These are phyloP conservation scores for Hypena proboscidalis DNA, from an alignment of 2,888 invertebrate species.

Conservation along the genomic window DNA sequence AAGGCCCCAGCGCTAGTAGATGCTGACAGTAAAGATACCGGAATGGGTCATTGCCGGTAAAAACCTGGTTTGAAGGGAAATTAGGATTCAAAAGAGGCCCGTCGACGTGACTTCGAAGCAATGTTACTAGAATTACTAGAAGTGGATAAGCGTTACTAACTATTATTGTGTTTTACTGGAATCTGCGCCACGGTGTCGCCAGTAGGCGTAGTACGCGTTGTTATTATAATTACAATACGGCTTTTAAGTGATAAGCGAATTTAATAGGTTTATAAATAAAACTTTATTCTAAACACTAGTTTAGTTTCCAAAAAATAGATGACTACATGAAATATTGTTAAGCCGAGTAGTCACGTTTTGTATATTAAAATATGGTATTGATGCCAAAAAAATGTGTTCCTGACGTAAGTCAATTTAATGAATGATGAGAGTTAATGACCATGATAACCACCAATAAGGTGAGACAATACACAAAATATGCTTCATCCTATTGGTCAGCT, in stretches of 20 bases:
- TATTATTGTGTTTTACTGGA: not conserved
- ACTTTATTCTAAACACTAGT: too few species aligned
- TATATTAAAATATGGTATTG: too few species aligned
- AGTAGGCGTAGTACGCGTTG: slow-evolving; percentile 1
- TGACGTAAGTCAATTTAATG: too few species aligned
- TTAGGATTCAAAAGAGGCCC: slow-evolving; percentile 1
- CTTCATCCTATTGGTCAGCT: too few species aligned
- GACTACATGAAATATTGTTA: too few species aligned
- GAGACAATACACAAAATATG: too few species aligned
- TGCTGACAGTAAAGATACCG: not conserved
- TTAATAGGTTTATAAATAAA: not conserved
- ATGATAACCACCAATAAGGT: too few species aligned
- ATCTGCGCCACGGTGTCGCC: not conserved
- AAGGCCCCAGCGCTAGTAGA: not conserved
- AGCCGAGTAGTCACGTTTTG: too few species aligned
- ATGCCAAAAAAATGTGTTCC: too few species aligned
- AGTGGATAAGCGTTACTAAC: not conserved
- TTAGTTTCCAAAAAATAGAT: too few species aligned
- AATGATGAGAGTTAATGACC: not conserved
- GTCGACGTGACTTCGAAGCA: slow-evolving; percentile 1
- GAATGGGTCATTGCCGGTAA: slow-evolving; percentile 3
- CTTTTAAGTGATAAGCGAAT: not conserved
- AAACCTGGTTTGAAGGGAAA: not conserved
- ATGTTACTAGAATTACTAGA: not conserved
- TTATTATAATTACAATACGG: slow-evolving; percentile 5